Conservation (phyloP, 1,140 invertebrate genomes). For the Cherax quadricarinatus region DNA sequence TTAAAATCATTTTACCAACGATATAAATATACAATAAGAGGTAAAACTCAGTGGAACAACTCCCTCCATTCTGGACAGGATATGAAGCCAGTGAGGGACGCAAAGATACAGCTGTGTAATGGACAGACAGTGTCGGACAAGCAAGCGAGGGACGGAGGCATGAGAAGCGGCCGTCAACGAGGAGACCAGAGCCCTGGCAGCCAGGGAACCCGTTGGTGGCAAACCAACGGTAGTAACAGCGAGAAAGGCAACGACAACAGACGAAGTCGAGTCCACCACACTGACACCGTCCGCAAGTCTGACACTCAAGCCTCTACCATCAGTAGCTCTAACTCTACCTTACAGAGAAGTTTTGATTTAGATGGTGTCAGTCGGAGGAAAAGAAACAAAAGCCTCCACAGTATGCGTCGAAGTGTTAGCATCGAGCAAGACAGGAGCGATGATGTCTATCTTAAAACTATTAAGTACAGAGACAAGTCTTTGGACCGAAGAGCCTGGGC, state of each 20-base stretch:
- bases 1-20: slow-evolving; percentile 1
- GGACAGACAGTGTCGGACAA: not conserved
- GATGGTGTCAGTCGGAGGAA: slow-evolving; percentile 16
- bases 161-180: slow-evolving; percentile 8
- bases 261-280: not conserved
- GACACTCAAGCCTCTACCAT: slow-evolving; percentile 3
- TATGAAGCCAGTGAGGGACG: not conserved
- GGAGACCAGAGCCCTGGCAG: slow-evolving; percentile 23
- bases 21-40: not conserved
- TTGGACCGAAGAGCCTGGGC: not conserved
- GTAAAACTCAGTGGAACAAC: slow-evolving; percentile 1
- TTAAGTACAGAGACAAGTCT: slow-evolving; percentile 53
- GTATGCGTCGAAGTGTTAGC: slow-evolving; percentile 35
- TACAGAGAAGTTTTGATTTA: slow-evolving; percentile 43
- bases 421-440: slow-evolving; percentile 48
- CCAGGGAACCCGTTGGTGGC: slow-evolving; percentile 24
- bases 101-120: not conserved
- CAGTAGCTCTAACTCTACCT: not conserved
- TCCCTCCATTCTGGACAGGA: not conserved
- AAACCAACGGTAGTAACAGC: slow-evolving; percentile 16
- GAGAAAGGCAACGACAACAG: slow-evolving; percentile 18
- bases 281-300: not conserved
- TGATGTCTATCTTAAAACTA: slow-evolving; percentile 5
- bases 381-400: not conserved
- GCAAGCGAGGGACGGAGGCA: not conserved